Evolutionary conservation across 2,797 vertebrate species (phyloP).

Genomic region (Brotula barbata): DNA sequence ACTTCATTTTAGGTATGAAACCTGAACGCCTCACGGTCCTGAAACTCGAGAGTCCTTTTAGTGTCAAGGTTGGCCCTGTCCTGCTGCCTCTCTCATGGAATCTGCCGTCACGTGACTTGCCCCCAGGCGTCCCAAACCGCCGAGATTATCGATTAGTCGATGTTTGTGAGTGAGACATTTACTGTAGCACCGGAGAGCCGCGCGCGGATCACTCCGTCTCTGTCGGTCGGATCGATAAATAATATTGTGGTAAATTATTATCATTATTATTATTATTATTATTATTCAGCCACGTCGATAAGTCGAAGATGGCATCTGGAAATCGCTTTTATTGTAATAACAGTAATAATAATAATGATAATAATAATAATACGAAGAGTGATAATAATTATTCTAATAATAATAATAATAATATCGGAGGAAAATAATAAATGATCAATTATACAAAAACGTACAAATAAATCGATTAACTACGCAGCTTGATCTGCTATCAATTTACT

Average conservation of each 20-base stretch:
- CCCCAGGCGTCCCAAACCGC: constrained; percentile 54
- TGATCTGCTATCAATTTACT: background rate
- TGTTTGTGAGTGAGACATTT: constrained; percentile 57
- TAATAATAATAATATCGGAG: background rate
- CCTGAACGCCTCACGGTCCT: constrained; percentile 66
- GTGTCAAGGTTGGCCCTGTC: constrained; percentile 68
- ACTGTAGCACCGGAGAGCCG: constrained; percentile 50
- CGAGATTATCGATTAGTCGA: constrained; percentile 67
- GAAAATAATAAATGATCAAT: background rate
- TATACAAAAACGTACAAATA: background rate
- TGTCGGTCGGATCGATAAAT: constrained; percentile 43
- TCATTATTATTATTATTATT: no score
- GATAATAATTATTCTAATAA: background rate
- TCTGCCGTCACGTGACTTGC: constrained; percentile 63
- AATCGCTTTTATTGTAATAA: constrained; percentile 16
- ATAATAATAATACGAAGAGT: background rate
- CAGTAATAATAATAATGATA: constrained; percentile 1
- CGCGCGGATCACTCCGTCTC: constrained; percentile 27
- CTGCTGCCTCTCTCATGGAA: constrained; percentile 69
- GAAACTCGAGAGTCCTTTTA: constrained; percentile 77
- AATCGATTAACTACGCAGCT: background rate
- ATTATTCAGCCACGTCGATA: constrained; percentile 42
- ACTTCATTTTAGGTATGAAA: constrained; percentile 70
- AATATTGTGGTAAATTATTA: constrained; percentile 53
- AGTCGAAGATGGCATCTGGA: constrained; percentile 5